phyloP scores from a whole-genome alignment of 2,797 vertebrate genomes.

The Poecilia gillii region DNA sequence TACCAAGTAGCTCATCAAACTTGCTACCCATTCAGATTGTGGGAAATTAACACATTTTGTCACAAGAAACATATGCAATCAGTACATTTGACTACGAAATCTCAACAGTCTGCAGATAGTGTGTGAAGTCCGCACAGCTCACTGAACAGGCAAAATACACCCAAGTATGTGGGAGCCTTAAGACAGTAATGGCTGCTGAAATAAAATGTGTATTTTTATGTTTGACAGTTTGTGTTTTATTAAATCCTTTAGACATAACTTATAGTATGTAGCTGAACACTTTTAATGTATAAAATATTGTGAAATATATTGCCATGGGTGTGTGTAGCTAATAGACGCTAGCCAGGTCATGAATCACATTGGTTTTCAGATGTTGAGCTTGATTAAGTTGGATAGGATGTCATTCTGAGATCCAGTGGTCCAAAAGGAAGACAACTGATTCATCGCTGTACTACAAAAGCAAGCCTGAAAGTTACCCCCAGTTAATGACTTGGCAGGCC shows the following conservation, averaged over 20 bases:
- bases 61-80: no score
- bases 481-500: background rate
- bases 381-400: background rate
- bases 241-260: background rate
- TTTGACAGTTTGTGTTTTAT: background rate
- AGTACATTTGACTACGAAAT: no score
- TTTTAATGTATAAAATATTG: background rate
- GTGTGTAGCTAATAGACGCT: background rate
- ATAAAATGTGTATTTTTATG: background rate
- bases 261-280: background rate
- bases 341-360: background rate
- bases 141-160: no score
- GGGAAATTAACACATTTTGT: no score
- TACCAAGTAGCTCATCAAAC: no score
- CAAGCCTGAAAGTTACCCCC: background rate
- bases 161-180: background rate
- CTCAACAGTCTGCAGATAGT: no score
- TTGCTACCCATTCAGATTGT: no score
- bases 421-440: background rate
- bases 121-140: no score
- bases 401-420: background rate
- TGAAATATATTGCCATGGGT: background rate
- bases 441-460: background rate
- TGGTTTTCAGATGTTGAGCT: background rate
- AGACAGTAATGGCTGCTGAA: background rate